Base-by-base conservation (phyloP, 2,888 invertebrate genomes). In the Nectonema munidae region DNA sequence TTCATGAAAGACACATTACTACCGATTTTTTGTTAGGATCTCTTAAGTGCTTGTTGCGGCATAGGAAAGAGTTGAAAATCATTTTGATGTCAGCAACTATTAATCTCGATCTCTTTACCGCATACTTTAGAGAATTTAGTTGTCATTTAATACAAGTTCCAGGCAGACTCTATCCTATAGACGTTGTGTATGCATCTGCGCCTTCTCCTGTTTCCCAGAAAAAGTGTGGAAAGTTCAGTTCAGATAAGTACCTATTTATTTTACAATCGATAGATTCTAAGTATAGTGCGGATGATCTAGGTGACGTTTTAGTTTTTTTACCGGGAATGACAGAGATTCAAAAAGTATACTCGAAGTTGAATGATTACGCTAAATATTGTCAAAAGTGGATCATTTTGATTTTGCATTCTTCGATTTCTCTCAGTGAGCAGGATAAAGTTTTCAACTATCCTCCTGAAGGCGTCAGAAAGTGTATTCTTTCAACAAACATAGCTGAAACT, bases 11-110 rank as follows among this genome's bases (percentile, higher is more conserved):
- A 11, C 83, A 89, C 57, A 62, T 89, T 3, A 71, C 77, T 55
- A 83, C 83, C 2, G 83, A 83, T 52, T 77, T 83, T 52, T 58
- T 95, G 28, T 60, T 89, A 3, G 89, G 89, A 1, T 69, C 95
- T 1, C 65, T 89, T 46, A 81, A 83, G 52, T 86, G 83, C 53
- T 58, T 95, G 5, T 61, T 81, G 34, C 66, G 70, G 47, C 71
- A 71, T 48, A 61, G 74, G 36, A 44, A 47, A 4, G 67, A 79
- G 48, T 61, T 89, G 16, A 86, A 83, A 55, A 52, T 63, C 6
- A 69, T 86, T 29, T 65, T 99, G 0, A 99, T 99, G 95, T 86
- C 86, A 0, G 95, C 95, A 11, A 95, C 95, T 1, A 89, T 95
- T 41, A 95, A 99, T 57, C 69, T 89, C 18, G 66, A 77, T 45